A percentile compares a stretch with the other conserved stretches of the same genome.
Evolutionary conservation across 1,140 invertebrate species (phyloP).

Genomic region (Diorhabda carinulata): DNA sequence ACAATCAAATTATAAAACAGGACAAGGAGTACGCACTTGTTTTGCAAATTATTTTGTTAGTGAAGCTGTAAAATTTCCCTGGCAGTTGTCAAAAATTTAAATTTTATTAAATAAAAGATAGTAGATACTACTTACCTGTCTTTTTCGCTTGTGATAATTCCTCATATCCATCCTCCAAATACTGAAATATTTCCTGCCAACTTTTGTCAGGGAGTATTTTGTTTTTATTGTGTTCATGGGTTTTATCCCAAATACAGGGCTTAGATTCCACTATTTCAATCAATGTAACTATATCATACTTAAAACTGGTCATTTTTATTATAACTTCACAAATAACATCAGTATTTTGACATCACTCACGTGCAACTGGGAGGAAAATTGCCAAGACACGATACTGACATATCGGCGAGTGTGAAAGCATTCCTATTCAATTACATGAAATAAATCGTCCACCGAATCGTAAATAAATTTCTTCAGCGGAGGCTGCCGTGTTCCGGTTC

Average conservation of each 20-base stretch:
- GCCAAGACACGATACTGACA: too few species aligned
- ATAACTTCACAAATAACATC: constrained; percentile 1
- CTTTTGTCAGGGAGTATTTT: constrained; percentile 12
- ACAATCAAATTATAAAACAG: constrained; percentile 15
- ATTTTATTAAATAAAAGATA: background rate
- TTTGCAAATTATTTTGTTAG: constrained; percentile 25
- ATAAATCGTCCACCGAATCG: too few species aligned
- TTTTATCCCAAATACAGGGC: constrained; percentile 20
- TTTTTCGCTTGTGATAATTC: constrained; percentile 11
- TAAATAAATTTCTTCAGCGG: too few species aligned
- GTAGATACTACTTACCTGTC: too few species aligned
- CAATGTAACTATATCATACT: constrained; percentile 18
- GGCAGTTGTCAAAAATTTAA: constrained; percentile 25
- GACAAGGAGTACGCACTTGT: constrained; percentile 15
- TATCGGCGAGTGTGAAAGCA: too few species aligned
- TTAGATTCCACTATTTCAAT: constrained; percentile 20
- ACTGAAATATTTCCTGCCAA: constrained; percentile 17
- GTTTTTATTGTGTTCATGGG: constrained; percentile 13
- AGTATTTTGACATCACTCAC: too few species aligned
- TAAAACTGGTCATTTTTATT: constrained; percentile 13
- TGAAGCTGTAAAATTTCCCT: constrained; percentile 10
- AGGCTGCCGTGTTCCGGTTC: too few species aligned
- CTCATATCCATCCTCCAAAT: constrained; percentile 24
- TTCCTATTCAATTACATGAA: too few species aligned
- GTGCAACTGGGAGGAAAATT: too few species aligned